phyloP scores from a whole-genome alignment of 2,797 vertebrate genomes.

The Callimico goeldii region DNA sequence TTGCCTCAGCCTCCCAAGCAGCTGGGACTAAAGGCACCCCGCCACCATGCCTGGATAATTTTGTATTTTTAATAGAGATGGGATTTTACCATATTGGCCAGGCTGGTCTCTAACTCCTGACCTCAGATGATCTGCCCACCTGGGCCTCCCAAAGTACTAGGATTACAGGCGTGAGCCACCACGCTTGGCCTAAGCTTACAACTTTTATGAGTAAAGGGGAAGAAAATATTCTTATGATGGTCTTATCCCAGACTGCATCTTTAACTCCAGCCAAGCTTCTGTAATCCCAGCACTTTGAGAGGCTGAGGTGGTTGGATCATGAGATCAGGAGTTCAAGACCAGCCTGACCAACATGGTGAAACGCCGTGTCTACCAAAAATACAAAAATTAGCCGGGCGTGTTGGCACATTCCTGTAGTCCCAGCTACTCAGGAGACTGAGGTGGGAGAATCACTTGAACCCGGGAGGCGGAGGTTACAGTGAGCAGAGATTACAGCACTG shows the following conservation, averaged over 20 bases:
- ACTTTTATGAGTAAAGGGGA: slow-evolving; percentile 21
- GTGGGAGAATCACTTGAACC: neutral
- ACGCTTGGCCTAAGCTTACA: neutral
- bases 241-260: slow-evolving; percentile 52
- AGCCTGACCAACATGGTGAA: neutral
- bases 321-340: neutral
- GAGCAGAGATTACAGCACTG: neutral
- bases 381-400: neutral
- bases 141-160: too few relatives aligned
- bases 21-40: too few relatives aligned
- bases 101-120: too few relatives aligned
- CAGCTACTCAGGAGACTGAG: neutral
- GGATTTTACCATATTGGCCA: too few relatives aligned
- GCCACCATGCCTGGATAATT: too few relatives aligned
- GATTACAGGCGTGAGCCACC: too few relatives aligned
- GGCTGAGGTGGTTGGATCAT: neutral
- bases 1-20: too few relatives aligned
- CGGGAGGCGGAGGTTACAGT: neutral
- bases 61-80: too few relatives aligned
- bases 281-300: neutral
- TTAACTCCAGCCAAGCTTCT: neutral
- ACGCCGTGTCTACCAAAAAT: neutral
- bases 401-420: neutral
- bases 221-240: neutral
- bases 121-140: too few relatives aligned